phyloP scores from a whole-genome alignment of 2,888 invertebrate species.

The Tetanocera ferruginea region DNA sequence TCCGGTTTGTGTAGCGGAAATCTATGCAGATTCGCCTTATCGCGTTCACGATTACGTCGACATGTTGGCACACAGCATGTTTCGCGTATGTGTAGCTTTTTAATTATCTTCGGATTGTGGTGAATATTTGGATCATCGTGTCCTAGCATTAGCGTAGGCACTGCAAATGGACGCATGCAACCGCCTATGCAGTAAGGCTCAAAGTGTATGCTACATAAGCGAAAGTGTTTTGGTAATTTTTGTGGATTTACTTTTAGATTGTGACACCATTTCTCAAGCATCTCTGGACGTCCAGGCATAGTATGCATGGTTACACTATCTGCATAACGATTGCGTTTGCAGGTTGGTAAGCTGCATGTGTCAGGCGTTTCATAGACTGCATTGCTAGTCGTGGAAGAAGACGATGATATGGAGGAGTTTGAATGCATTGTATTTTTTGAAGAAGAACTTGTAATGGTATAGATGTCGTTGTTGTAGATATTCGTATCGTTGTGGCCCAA shows the following conservation, averaged over 20 bases:
- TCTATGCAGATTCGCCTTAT: slow-evolving; percentile 63
- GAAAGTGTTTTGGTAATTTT: slow-evolving; percentile 62
- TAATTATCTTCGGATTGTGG: slow-evolving; percentile 64
- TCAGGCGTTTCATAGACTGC: slow-evolving; percentile 47
- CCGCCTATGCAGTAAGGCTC: slow-evolving; percentile 64
- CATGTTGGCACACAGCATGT: slow-evolving; percentile 62
- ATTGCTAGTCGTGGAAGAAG: slow-evolving; percentile 58
- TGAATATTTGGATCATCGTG: slow-evolving; percentile 63
- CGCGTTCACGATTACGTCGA: slow-evolving; percentile 62
- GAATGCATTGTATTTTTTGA: slow-evolving; percentile 24
- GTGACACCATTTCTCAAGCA: slow-evolving; percentile 64
- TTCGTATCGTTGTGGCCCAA: slow-evolving; percentile 63
- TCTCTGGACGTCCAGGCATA: slow-evolving; percentile 61
- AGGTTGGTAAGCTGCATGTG: slow-evolving; percentile 61
- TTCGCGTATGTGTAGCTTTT: slow-evolving; percentile 63
- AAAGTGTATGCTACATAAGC: slow-evolving; percentile 63
- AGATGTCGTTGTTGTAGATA: slow-evolving; percentile 62
- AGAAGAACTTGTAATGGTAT: slow-evolving; percentile 7
- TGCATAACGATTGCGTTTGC: slow-evolving; percentile 62
- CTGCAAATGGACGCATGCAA: slow-evolving; percentile 65
- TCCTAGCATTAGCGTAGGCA: slow-evolving; percentile 60
- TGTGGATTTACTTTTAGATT: slow-evolving; percentile 60
- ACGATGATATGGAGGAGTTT: slow-evolving; percentile 51
- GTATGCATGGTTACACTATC: slow-evolving; percentile 62
- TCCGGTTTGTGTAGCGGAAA: slow-evolving; percentile 60